phyloP scores from a whole-genome alignment of 2,113 vertebrate species.

The Corynorhinus townsendii region DNA sequence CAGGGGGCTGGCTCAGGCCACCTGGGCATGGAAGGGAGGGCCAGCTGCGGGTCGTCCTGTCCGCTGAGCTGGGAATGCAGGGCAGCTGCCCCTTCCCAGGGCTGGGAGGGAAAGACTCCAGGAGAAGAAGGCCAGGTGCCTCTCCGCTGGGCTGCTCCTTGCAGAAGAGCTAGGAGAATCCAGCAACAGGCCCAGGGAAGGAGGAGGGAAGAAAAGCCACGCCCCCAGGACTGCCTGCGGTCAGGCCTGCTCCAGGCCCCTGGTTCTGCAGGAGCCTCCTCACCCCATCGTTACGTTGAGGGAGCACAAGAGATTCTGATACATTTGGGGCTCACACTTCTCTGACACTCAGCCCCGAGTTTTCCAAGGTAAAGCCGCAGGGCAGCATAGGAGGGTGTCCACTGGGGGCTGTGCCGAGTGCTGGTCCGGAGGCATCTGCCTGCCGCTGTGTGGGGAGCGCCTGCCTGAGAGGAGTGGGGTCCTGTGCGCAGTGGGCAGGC shows the following conservation, averaged over 20 bases:
- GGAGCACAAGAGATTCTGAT: background rate
- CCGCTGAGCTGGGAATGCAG: background rate
- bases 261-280: too few relatives aligned
- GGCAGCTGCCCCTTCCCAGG: background rate
- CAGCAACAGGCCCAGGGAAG: background rate
- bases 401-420: background rate
- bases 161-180: background rate
- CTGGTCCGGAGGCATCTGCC: constrained; percentile 46
- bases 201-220: background rate
- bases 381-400: background rate
- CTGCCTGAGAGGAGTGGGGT: background rate
- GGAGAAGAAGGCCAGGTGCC: background rate
- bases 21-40: background rate
- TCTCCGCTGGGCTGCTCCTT: background rate
- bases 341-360: background rate
- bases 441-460: background rate
- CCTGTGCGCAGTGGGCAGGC: background rate
- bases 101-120: background rate
- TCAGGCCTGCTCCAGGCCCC: background rate
- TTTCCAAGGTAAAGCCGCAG: background rate
- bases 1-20: background rate
- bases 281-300: background rate
- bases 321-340: background rate
- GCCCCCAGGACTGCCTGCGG: background rate
- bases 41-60: background rate